A percentile compares a stretch with the other conserved stretches of the same genome.
Evolutionary conservation across 2,888 invertebrate genomes (phyloP).

Genomic region (Leucophenga maculata): DNA sequence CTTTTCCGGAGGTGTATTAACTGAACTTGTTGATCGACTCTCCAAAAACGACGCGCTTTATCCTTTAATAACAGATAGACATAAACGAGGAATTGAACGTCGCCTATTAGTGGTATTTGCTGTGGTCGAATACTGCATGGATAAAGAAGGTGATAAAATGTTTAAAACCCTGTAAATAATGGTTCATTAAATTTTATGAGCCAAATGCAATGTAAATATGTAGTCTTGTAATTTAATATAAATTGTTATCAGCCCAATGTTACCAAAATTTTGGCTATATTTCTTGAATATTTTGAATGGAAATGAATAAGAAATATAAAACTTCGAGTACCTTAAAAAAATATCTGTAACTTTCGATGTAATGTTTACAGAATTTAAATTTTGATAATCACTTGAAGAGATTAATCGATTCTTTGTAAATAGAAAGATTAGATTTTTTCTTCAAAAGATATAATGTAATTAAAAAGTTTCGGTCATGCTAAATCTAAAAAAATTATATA

Average conservation of each 20-base stretch:
- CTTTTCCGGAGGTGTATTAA: conserved; percentile 82
- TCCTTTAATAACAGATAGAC: conserved; percentile 80
- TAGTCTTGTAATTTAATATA: too few relatives aligned
- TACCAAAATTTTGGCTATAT: too few relatives aligned
- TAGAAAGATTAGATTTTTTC: background rate
- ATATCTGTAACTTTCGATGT: too few relatives aligned
- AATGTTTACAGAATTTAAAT: too few relatives aligned
- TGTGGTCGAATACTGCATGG: conserved; percentile 83
- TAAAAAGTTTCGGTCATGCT: background rate
- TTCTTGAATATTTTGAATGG: too few relatives aligned
- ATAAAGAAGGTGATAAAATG: conserved; percentile 74
- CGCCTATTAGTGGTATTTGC: conserved; percentile 83
- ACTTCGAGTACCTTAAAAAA: too few relatives aligned
- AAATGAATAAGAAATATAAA: too few relatives aligned
- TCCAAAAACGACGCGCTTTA: conserved; percentile 74
- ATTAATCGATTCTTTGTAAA: background rate
- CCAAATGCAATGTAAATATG: background rate
- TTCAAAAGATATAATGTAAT: background rate
- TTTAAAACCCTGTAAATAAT: conserved; percentile 64
- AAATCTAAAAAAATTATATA: conserved; percentile 13
- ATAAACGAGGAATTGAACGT: conserved; percentile 84
- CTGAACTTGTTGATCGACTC: conserved; percentile 76
- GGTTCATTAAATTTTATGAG: background rate
- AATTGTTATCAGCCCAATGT: too few relatives aligned
- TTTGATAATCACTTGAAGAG: too few relatives aligned